These are phyloP conservation scores for Aphodius granarius DNA, from an alignment of 2,888 invertebrate genomes.

Conservation along the genomic window DNA sequence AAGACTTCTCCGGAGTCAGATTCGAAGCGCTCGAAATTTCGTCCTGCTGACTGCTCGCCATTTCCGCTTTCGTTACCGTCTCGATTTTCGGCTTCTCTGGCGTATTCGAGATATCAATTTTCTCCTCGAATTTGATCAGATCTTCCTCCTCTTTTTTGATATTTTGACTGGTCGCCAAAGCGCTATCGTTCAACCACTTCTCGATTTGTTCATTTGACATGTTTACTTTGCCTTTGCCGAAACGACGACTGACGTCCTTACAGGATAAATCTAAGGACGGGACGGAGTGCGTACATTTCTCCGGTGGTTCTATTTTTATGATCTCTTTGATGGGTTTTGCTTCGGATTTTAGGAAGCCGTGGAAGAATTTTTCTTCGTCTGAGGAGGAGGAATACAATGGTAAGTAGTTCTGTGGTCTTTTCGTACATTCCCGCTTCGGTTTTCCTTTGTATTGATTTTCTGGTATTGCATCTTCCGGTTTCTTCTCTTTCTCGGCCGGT, in stretches of 20 bases:
- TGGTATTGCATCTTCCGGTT: slow-evolving; percentile 24
- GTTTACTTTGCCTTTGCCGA: slow-evolving; percentile 64
- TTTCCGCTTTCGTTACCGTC: slow-evolving; percentile 8
- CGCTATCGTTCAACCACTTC: slow-evolving; percentile 60
- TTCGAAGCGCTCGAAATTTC: slow-evolving; percentile 28
- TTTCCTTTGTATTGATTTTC: slow-evolving; percentile 36
- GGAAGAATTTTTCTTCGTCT: slow-evolving; percentile 55
- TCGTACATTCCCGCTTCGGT: slow-evolving; percentile 51
- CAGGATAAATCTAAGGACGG: slow-evolving; percentile 35
- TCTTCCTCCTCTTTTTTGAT: slow-evolving; percentile 47
- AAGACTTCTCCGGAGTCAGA: slow-evolving; percentile 36
- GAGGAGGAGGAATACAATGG: slow-evolving; percentile 54
- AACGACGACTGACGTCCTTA: slow-evolving; percentile 51
- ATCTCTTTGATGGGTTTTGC: slow-evolving; percentile 39
- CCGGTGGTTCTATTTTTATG: slow-evolving; percentile 46
- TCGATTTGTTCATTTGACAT: slow-evolving; percentile 72
- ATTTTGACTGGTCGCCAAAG: slow-evolving; percentile 47
- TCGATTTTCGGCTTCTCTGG: slow-evolving; percentile 18
- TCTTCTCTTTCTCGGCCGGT: slow-evolving; percentile 18
- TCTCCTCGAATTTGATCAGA: slow-evolving; percentile 49
- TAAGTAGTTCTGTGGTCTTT: slow-evolving; percentile 49
- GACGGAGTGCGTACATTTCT: slow-evolving; percentile 48
- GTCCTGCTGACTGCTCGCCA: slow-evolving; percentile 3
- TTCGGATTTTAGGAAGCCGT: slow-evolving; percentile 47
- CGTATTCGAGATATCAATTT: slow-evolving; percentile 33